A percentile compares a stretch with the other conserved stretches of the same genome.
Conservation (phyloP, 1,140 invertebrate species). For the Ostrea denselamellosa region DNA sequence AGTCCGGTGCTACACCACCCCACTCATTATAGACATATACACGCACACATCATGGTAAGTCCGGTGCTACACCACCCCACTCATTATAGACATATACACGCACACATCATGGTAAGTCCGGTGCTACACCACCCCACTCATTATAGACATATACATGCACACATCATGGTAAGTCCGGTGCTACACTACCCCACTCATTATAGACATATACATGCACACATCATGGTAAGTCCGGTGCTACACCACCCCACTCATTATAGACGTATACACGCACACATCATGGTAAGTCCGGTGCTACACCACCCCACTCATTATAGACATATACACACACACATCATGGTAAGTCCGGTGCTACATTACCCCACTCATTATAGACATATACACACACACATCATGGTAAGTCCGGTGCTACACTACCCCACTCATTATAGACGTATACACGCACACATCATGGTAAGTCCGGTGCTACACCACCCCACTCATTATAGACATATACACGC, state of each 20-base stretch:
- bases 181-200: not conserved
- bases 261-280: no score
- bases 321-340: no score
- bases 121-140: not conserved
- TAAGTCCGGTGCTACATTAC: slow-evolving; percentile 40
- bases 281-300: slow-evolving; percentile 82
- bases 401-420: not conserved
- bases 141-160: no score
- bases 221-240: slow-evolving; percentile 85
- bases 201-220: no score
- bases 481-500: not conserved
- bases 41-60: slow-evolving; percentile 91
- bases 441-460: slow-evolving; percentile 89
- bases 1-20: not conserved
- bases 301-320: not conserved
- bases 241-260: not conserved
- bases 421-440: not conserved
- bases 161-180: slow-evolving; percentile 86
- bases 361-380: not conserved
- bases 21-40: not conserved
- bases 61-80: no score
- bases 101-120: slow-evolving; percentile 88
- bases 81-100: not conserved
- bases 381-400: no score
- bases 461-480: no score